Percentiles rank a stretch among this genome's conserved stretches.
Evolutionary conservation across 1,140 invertebrate species (phyloP).

Genomic region (Semibalanus balanoides): DNA sequence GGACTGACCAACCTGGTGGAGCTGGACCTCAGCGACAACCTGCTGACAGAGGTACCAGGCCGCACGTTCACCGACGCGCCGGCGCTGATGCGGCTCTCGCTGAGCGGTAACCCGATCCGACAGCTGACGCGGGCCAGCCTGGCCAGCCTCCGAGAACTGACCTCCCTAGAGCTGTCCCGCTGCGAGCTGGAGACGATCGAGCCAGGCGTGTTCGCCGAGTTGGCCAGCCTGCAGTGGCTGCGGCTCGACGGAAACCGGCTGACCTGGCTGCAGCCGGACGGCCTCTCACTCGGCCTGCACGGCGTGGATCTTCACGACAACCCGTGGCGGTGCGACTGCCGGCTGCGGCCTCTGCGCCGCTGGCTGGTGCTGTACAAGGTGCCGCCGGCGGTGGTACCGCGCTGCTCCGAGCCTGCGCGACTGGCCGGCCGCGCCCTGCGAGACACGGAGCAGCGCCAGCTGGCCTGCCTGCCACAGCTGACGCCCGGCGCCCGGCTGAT

Average conservation of each 20-base stretch:
- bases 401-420: conserved; percentile 45
- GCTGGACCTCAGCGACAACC: conserved; percentile 68
- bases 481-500: conserved; percentile 33
- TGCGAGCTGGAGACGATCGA: conserved; percentile 61
- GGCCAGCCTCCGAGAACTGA: conserved; percentile 50
- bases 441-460: conserved; percentile 61
- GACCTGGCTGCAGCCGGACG: conserved; percentile 34
- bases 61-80: conserved; percentile 56
- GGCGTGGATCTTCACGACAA: conserved; percentile 78
- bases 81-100: conserved; percentile 51
- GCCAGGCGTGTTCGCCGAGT: conserved; percentile 56
- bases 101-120: conserved; percentile 64
- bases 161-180: conserved; percentile 68
- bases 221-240: conserved; percentile 59
- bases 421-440: conserved; percentile 39
- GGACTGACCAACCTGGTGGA: conserved; percentile 75
- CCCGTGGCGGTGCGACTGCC: conserved; percentile 80
- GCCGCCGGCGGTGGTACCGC: conserved; percentile 55
- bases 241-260: conserved; percentile 68
- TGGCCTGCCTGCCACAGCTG: conserved; percentile 73
- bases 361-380: conserved; percentile 72
- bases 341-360: conserved; percentile 58
- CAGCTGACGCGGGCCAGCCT: conserved; percentile 62
- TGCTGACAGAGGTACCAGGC: conserved; percentile 59
- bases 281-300: conserved; percentile 37